Conservation (phyloP, 2,888 invertebrate species). For the Trisateles emortualis region DNA sequence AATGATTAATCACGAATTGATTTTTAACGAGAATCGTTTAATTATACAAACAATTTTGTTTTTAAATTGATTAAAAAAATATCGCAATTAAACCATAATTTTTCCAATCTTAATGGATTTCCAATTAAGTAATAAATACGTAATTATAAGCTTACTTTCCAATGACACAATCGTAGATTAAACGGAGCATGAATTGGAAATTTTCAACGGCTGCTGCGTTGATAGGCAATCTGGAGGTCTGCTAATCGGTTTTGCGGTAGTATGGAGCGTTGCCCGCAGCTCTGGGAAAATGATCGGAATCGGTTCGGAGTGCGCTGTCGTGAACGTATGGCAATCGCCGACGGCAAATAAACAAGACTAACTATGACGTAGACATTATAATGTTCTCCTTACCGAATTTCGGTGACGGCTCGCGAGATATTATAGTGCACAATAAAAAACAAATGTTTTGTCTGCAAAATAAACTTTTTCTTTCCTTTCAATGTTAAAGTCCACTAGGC, state of each 20-base stretch:
- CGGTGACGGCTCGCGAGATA: no score
- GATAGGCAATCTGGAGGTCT: slow-evolving; percentile 49
- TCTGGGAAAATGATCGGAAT: slow-evolving; percentile 60
- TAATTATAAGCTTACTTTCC: slow-evolving; percentile 13
- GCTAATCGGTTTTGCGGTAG: slow-evolving; percentile 66
- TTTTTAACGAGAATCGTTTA: slow-evolving; percentile 18
- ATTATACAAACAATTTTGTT: slow-evolving; percentile 10
- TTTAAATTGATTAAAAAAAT: not conserved
- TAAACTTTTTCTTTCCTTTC: no score
- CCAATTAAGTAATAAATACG: slow-evolving; percentile 3
- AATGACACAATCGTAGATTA: slow-evolving; percentile 36
- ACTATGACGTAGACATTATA: no score
- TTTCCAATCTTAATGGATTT: not conserved
- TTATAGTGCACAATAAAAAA: no score
- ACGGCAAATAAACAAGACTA: not conserved
- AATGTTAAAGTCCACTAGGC: no score
- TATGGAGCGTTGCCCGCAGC: slow-evolving; percentile 45
- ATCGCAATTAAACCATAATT: not conserved
- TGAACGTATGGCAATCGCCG: not conserved
- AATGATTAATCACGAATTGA: slow-evolving; percentile 1
- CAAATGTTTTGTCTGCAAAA: no score
- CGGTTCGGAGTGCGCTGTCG: slow-evolving; percentile 47
- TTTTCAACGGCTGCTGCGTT: slow-evolving; percentile 41
- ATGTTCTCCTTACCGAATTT: no score
- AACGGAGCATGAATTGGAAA: slow-evolving; percentile 48